A percentile compares a stretch with the other conserved stretches of the same genome.
Conservation (phyloP, 2,797 vertebrate genomes). For the Dromococcyx pavoninus region DNA sequence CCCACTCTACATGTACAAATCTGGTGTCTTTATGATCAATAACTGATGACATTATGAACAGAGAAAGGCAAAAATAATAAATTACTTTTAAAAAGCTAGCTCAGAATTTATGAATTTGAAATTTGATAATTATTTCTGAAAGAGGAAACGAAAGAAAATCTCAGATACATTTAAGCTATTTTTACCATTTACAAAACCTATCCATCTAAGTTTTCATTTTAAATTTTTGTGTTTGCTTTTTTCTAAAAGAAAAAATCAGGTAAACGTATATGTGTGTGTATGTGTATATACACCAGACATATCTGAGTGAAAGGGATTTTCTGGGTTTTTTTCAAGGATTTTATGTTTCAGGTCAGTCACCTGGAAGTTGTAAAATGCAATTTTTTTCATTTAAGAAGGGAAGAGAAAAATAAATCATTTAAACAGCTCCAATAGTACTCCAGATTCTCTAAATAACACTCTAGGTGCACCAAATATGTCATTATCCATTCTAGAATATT, state of each 20-base stretch:
- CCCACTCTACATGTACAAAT: background rate
- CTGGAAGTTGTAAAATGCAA: background rate
- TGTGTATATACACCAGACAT: background rate
- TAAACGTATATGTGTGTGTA: background rate
- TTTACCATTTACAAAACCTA: background rate
- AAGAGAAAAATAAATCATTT: background rate
- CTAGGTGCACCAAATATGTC: background rate
- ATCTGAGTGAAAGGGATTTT: background rate
- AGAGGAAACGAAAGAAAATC: background rate
- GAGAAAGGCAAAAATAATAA: background rate
- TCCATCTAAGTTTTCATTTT: background rate
- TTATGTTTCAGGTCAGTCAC: background rate
- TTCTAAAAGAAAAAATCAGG: background rate
- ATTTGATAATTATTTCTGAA: background rate
- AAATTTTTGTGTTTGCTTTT: background rate
- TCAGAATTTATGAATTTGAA: background rate
- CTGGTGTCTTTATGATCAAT: background rate
- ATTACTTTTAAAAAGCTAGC: background rate
- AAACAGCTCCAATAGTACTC: background rate
- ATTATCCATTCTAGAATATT: background rate
- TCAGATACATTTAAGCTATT: background rate
- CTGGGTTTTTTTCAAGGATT: background rate
- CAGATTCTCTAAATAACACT: background rate
- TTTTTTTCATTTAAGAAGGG: background rate
- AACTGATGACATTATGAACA: background rate